Evolutionary conservation across 1,140 invertebrate genomes (phyloP).

Genomic region (Uloborus diversus): DNA sequence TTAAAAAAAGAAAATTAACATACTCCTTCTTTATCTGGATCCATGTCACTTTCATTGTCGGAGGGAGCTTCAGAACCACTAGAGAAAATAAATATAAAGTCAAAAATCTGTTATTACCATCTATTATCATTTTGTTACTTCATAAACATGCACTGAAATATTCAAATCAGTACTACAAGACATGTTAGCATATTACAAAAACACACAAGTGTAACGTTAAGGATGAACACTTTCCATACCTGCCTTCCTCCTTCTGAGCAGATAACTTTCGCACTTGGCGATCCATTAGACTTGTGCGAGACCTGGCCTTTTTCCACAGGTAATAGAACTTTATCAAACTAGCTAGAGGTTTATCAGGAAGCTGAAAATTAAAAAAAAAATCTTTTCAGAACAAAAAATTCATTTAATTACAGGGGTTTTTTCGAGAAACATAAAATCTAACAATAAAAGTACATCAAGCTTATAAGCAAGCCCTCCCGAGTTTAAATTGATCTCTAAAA

Average conservation of each 20-base stretch:
- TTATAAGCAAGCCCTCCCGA: too few species aligned
- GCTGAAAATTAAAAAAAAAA: slow-evolving; percentile 68
- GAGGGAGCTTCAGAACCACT: slow-evolving; percentile 74
- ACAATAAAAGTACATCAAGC: too few species aligned
- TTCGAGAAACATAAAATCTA: neutral
- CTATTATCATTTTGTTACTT: too few species aligned
- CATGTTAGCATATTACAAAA: neutral
- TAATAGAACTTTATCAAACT: slow-evolving; percentile 98
- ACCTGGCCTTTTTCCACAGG: slow-evolving; percentile 96
- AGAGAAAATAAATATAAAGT: slow-evolving; percentile 8
- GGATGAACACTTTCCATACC: too few species aligned
- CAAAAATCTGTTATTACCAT: too few species aligned
- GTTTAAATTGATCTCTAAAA: too few species aligned
- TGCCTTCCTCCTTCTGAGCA: slow-evolving; percentile 59
- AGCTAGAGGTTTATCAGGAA: slow-evolving; percentile 96
- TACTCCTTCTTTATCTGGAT: slow-evolving; percentile 66
- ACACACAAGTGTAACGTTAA: too few species aligned
- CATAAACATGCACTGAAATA: too few species aligned
- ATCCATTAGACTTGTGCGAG: slow-evolving; percentile 93
- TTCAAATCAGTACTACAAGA: too few species aligned
- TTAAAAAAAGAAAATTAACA: slow-evolving; percentile 65
- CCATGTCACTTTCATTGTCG: slow-evolving; percentile 81
- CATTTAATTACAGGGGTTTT: neutral
- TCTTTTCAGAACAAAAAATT: slow-evolving; percentile 54
- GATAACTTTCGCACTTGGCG: slow-evolving; percentile 79